These are phyloP conservation scores for Ptychochromis oligacanthus DNA, from an alignment of 2,113 vertebrate genomes.

Conservation along the genomic window DNA sequence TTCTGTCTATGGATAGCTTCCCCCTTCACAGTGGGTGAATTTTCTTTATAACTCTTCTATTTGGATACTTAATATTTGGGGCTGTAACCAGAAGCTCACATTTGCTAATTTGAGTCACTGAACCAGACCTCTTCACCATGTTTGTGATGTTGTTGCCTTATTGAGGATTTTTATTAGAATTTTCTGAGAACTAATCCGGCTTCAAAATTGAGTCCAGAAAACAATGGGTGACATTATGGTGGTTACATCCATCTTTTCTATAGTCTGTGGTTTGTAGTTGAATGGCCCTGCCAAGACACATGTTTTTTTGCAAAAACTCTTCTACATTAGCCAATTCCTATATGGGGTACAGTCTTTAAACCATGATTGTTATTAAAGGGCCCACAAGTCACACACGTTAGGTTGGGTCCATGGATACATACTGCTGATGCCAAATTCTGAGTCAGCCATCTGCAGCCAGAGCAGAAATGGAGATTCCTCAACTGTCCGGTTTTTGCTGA, in stretches of 20 bases:
- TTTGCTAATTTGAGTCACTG: no score
- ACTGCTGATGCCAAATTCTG: background rate
- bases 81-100: no score
- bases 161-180: no score
- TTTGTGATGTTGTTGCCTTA: no score
- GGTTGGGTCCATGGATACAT: background rate
- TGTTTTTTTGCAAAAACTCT: background rate
- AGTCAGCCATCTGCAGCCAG: background rate
- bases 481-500: background rate
- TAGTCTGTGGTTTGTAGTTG: background rate
- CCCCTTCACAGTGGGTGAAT: no score
- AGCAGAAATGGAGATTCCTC: background rate
- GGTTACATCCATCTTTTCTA: background rate
- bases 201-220: background rate
- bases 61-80: no score
- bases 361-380: background rate
- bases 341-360: background rate
- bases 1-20: no score
- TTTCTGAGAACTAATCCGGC: background rate
- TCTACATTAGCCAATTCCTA: background rate
- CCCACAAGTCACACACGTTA: background rate
- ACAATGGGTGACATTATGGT: background rate
- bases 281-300: background rate
- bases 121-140: no score
- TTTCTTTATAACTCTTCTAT: no score